Base-by-base conservation (phyloP, 2,113 vertebrate genomes). In the Poecile atricapillus region DNA sequence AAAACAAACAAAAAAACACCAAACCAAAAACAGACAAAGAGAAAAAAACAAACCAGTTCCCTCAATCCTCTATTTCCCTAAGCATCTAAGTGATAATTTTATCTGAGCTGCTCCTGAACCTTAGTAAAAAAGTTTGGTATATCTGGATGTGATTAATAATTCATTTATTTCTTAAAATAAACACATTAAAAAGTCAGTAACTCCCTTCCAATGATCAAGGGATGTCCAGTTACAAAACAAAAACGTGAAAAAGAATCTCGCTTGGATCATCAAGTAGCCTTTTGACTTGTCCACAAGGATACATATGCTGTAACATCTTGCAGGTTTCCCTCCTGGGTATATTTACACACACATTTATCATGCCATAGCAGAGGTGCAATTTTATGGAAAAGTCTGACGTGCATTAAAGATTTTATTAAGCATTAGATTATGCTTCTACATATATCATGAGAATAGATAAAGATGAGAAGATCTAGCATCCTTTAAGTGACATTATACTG, bases 371-470 rank as follows among this genome's bases (percentile, higher is more conserved):
- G 52, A 78, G 70, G 27, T 91, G n/a, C 89, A 87, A 74, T 93
- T 95, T 96, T 96, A 95, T 43, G 17, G 30, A 90, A 77, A 89
- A 52, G 37, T 65, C 41, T 31, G 20, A 77, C 80, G 59, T 88
- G 59, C 85, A 50, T 93, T 91, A 97, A 94, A 96, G 53, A 50
- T 91, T 96, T 92, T 92, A 96, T 95, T 81, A 92, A 91, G 83
- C 30, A 44, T 85, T 95, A 94, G 92, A 62, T 84, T 94, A 83
- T 47, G 63, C 37, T 65, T 95, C 64, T 92, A 71, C 28, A 87
- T 85, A 59, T 33, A 70, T 37, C 23, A 71, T 90, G 46, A 87
- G 91, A 96, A 83, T 46, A 91, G 70, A 94, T 91, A 80, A 90
- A 77, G 81, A 90, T 85, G 77, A 93, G 63, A 97, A 96, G 93